phyloP scores from a whole-genome alignment of 2,797 vertebrate species.

The Poeciliopsis turneri region DNA sequence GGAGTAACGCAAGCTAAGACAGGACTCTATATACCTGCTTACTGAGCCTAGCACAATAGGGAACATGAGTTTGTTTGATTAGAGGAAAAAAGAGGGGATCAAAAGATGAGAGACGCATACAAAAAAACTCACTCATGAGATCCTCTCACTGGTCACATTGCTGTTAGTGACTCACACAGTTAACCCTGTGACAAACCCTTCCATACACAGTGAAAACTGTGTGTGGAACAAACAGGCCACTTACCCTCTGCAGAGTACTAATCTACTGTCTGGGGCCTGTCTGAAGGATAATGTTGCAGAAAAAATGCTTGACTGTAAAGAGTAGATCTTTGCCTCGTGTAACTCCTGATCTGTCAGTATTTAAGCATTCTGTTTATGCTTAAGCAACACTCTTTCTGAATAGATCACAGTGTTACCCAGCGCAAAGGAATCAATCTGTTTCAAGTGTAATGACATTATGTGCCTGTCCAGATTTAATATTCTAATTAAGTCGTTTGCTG shows the following conservation, averaged over 20 bases:
- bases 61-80: conserved; percentile 4
- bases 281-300: conserved; percentile 33
- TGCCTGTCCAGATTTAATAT: conserved; percentile 1
- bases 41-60: background rate
- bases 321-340: conserved; percentile 7
- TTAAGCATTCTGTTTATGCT: conserved; percentile 5
- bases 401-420: background rate
- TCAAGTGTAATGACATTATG: conserved; percentile 3
- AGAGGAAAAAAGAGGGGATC: conserved; percentile 2
- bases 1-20: conserved; percentile 9
- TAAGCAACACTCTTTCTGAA: conserved; percentile 5
- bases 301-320: conserved; percentile 4
- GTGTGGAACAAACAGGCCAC: background rate
- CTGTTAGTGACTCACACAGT: conserved; percentile 1
- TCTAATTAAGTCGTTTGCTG: background rate
- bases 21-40: background rate
- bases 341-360: conserved; percentile 4
- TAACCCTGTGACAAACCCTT: conserved; percentile 21
- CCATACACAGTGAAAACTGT: conserved; percentile 11
- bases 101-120: background rate
- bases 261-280: conserved; percentile 25
- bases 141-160: background rate
- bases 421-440: background rate
- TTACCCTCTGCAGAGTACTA: conserved; percentile 9
- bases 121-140: background rate